Evolutionary conservation across 1,140 invertebrate species (phyloP).

Genomic region (Nautilus pompilius): DNA sequence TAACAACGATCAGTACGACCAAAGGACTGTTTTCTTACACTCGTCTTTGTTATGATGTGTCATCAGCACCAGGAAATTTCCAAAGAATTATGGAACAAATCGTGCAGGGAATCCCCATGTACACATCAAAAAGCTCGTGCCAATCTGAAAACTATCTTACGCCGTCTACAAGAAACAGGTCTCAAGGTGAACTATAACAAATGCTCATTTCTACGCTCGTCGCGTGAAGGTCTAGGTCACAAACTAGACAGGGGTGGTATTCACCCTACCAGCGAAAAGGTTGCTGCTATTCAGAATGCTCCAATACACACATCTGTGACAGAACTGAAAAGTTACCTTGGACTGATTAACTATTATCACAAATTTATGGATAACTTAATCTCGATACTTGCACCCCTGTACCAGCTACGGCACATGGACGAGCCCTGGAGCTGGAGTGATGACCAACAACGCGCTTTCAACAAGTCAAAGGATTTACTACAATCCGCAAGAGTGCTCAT

Average conservation of each 20-base stretch:
- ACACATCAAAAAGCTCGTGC: no score
- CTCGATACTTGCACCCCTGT: conserved; percentile 14
- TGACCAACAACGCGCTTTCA: conserved; percentile 17
- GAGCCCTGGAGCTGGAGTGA: conserved; percentile 18
- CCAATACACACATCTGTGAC: conserved; percentile 26
- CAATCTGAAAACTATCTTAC: no score
- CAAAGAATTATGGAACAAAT: conserved; percentile 55
- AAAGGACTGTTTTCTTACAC: conserved; percentile 23
- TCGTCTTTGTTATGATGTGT: conserved; percentile 17
- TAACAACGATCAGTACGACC: conserved; percentile 29
- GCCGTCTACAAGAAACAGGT: no score
- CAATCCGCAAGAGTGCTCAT: conserved; percentile 31
- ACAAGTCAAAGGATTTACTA: conserved; percentile 25
- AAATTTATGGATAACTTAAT: conserved; percentile 24
- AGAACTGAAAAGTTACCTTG: conserved; percentile 22
- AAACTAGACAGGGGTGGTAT: conserved; percentile 32
- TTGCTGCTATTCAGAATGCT: conserved; percentile 29
- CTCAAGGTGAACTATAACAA: no score
- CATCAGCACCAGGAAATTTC: conserved; percentile 58
- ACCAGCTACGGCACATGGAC: conserved; percentile 15
- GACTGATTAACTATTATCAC: conserved; percentile 34
- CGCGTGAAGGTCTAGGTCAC: conserved; percentile 44
- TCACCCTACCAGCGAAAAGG: conserved; percentile 29
- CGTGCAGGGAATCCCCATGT: conserved; percentile 27
- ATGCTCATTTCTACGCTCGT: no score